These are phyloP conservation scores for Littorina saxatilis DNA, from an alignment of 1,140 invertebrate genomes.

Conservation along the genomic window DNA sequence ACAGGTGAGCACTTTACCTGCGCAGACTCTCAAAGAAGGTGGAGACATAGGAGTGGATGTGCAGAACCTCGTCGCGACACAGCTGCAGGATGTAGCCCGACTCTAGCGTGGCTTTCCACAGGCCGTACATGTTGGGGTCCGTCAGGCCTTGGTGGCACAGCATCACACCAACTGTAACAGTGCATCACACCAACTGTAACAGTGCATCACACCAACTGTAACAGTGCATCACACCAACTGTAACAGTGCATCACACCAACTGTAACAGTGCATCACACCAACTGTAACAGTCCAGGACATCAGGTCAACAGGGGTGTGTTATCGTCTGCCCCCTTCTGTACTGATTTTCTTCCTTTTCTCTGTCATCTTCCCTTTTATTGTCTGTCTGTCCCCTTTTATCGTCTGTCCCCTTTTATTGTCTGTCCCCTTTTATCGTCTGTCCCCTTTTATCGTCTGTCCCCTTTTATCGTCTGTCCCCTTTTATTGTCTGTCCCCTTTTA, in stretches of 20 bases:
- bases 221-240: slow-evolving; percentile 41
- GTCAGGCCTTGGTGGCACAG: slow-evolving; percentile 91
- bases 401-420: no score
- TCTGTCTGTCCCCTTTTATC: no score
- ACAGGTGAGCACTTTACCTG: no score
- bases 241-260: slow-evolving; percentile 91
- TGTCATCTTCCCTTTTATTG: no score
- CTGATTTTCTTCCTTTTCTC: no score
- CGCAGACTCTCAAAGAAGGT: slow-evolving; percentile 96
- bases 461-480: no score
- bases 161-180: slow-evolving; percentile 84
- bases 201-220: background rate
- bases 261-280: slow-evolving; percentile 69
- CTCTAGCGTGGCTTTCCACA: slow-evolving; percentile 94
- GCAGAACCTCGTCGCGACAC: slow-evolving; percentile 97
- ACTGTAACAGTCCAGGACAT: background rate
- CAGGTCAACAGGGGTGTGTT: no score
- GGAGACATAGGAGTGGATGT: slow-evolving; percentile 96
- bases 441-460: no score
- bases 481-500: no score
- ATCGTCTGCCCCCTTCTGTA: no score
- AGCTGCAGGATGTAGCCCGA: slow-evolving; percentile 95
- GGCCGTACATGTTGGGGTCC: slow-evolving; percentile 79
- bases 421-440: no score
- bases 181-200: background rate